Percentiles rank a stretch among this genome's conserved stretches.
Conservation (phyloP, 2,113 vertebrate species). For the Perca fluviatilis region DNA sequence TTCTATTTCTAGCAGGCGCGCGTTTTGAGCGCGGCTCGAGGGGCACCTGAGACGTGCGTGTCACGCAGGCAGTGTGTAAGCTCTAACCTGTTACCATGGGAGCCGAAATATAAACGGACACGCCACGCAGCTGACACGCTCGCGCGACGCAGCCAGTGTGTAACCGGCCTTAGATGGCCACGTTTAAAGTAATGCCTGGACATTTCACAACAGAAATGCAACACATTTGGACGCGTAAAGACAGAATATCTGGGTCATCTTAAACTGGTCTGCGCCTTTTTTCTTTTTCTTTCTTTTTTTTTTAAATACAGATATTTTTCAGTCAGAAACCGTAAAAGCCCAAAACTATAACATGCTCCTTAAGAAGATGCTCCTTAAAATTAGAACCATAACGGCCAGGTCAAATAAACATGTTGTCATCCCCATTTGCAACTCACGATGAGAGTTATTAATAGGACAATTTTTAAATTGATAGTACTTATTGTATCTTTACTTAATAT, state of each 20-base stretch:
- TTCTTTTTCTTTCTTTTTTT: too few relatives aligned
- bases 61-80: too few relatives aligned
- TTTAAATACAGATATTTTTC: neutral
- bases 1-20: too few relatives aligned
- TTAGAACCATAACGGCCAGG: neutral
- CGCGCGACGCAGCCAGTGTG: too few relatives aligned
- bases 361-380: neutral
- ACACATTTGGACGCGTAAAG: neutral
- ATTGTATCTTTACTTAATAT: neutral
- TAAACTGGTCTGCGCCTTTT: neutral
- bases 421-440: neutral
- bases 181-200: neutral
- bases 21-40: too few relatives aligned
- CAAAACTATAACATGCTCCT: too few relatives aligned
- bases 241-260: neutral
- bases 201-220: neutral
- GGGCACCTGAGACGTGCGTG: too few relatives aligned
- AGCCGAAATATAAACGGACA: too few relatives aligned
- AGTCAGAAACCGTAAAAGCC: neutral
- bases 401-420: neutral
- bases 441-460: neutral
- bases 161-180: too few relatives aligned
- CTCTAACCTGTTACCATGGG: too few relatives aligned
- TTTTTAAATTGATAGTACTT: neutral
- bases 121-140: too few relatives aligned